Evolutionary conservation across 2,888 invertebrate genomes (phyloP), one percentile per base, ranked within the genome.

Genomic region (Hydroisotoma schaefferi): DNA sequence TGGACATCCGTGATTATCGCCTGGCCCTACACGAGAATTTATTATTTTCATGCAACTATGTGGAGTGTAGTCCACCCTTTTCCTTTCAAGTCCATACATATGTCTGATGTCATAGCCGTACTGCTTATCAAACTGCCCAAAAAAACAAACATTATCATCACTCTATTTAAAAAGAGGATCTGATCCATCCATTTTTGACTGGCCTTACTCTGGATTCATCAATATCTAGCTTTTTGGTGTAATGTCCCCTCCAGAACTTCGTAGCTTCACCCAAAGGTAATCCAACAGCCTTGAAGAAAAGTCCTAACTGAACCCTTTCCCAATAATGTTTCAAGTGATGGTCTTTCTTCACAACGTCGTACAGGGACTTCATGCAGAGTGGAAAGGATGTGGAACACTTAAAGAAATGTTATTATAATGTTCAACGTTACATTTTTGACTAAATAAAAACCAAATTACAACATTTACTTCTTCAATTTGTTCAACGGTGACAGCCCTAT

Each of bases 251-350:
- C 93, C 94, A 99, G 77, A 94, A 95, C 60, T 83, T 80, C 59
- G 97, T 76, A 0, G 94, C 87, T 77, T 95, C 92, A 73, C 98
- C 95, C 47, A 97, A 78, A 1, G 86, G 85, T 1, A 99, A 84
- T 0, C 98, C 98, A 73, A 94, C 89, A 2, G 90, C 95, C 81
- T 99, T 99, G 1, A 99, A 79, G 76, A 94, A 99, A 37, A 98
- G 80, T 0, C 94, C 90, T 77, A 94, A 97, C 74, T 95, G 94
- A 74, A 93, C 80, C 58, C 95, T 84, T 1, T 90, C 93, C 23
- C 84, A 83, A 22, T 84, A 83, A 77, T 99, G 91, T 73, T 86
- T 88, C 53, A 97, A 80, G 77, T 99, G 97, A 76, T 94, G 94
- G n/a, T 84, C 83, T 8, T 82, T 78, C 61, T 86, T 82, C 5